Percentiles rank a stretch among this genome's conserved stretches.
These are phyloP conservation scores for Podargus strigoides DNA, from an alignment of 2,797 vertebrate genomes.

Conservation along the genomic window DNA sequence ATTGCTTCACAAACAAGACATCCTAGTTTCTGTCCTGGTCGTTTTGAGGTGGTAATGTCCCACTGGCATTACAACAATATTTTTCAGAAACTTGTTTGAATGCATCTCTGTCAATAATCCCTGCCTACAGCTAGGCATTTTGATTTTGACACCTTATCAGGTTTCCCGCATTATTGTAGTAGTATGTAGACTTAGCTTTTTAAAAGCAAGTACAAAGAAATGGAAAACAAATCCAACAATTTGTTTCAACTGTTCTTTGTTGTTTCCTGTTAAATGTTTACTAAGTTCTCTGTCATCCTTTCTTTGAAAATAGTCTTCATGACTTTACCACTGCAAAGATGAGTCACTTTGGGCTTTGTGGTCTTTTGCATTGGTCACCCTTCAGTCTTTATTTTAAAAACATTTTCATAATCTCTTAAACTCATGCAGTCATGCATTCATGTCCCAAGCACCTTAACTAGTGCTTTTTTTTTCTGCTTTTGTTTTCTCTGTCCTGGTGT, in stretches of 20 bases:
- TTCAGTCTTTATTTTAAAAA: neutral
- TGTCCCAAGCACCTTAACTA: neutral
- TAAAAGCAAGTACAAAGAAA: neutral
- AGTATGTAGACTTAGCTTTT: neutral
- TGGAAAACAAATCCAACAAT: neutral
- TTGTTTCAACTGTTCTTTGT: neutral
- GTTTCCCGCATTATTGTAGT: neutral
- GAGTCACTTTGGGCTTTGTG: neutral
- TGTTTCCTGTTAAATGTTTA: neutral
- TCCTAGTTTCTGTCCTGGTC: neutral
- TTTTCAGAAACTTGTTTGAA: neutral
- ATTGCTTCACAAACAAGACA: neutral
- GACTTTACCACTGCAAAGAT: neutral
- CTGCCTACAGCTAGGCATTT: neutral
- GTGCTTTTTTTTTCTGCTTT: neutral
- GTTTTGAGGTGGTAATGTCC: neutral
- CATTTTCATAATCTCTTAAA: neutral
- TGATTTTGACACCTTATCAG: neutral
- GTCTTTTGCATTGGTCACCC: neutral
- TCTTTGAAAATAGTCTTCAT: neutral
- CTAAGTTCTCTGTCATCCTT: neutral
- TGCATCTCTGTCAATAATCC: neutral
- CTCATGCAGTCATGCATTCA: accelerated
- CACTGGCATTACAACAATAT: accelerated
- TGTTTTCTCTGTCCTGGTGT: neutral